These are phyloP conservation scores for Glaucidium brasilianum DNA, from an alignment of 2,113 vertebrate genomes.

Conservation along the genomic window DNA sequence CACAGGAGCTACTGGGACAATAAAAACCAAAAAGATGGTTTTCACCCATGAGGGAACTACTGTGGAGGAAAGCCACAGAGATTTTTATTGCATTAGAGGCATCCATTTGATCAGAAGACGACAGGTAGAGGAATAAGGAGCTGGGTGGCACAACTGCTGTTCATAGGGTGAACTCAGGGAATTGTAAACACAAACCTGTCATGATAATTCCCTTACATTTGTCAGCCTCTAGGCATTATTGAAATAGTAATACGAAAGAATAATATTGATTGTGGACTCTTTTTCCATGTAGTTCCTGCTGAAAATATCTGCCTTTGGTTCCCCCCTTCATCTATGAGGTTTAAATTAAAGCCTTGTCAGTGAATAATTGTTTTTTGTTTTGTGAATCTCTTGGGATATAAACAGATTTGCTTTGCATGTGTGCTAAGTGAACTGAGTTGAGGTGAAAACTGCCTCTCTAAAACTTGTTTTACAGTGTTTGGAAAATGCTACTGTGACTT, in stretches of 20 bases:
- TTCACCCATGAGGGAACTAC: background rate
- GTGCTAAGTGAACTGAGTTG: background rate
- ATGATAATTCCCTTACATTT: background rate
- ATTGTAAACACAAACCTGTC: background rate
- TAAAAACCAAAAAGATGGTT: background rate
- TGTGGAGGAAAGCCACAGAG: background rate
- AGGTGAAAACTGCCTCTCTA: background rate
- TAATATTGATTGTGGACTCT: background rate
- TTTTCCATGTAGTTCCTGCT: background rate
- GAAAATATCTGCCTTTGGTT: background rate
- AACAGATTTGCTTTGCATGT: background rate
- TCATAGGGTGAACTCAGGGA: background rate
- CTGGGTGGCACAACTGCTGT: background rate
- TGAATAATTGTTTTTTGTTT: slow-evolving; percentile 28
- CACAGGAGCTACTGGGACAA: background rate
- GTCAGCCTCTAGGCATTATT: background rate
- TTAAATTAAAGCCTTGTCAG: background rate
- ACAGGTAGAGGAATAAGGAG: background rate
- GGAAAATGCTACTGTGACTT: background rate
- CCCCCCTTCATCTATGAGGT: background rate
- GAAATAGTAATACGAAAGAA: slow-evolving; percentile 14
- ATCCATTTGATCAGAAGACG: background rate
- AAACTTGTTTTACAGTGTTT: background rate
- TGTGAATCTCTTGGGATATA: background rate
- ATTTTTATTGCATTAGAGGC: background rate